Percentiles rank a stretch among this genome's conserved stretches.
Evolutionary conservation across 1,140 invertebrate species (phyloP).

Genomic region (Leptonema lineaticorne): DNA sequence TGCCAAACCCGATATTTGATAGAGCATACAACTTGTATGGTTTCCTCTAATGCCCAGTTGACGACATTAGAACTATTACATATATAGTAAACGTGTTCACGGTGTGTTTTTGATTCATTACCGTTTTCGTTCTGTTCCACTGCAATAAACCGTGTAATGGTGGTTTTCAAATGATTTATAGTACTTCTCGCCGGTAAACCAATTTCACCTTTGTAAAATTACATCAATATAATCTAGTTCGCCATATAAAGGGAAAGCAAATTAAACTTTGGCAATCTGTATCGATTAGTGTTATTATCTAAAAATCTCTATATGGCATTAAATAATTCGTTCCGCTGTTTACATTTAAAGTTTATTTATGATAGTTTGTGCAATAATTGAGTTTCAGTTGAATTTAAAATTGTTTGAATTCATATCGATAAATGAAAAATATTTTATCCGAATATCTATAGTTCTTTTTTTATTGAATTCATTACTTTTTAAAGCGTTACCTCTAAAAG

Average conservation of each 20-base stretch:
- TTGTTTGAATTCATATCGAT: too few relatives aligned
- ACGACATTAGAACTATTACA: too few relatives aligned
- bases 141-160: neutral
- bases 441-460: too few relatives aligned
- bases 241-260: neutral
- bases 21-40: neutral
- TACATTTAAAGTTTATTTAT: neutral
- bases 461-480: too few relatives aligned
- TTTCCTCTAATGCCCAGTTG: neutral
- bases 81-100: too few relatives aligned
- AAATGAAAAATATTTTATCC: too few relatives aligned
- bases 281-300: too few relatives aligned
- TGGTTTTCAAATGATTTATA: constrained; percentile 9
- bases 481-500: too few relatives aligned
- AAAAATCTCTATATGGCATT: too few relatives aligned
- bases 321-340: neutral
- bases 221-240: constrained; percentile 1
- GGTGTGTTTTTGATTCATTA: neutral
- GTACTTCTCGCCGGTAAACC: neutral
- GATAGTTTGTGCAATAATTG: neutral
- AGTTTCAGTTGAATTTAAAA: too few relatives aligned
- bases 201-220: constrained; percentile 12
- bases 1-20: neutral
- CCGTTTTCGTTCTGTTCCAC: neutral
- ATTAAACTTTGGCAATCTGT: constrained; percentile 1